Evolutionary conservation across 2,888 invertebrate species (phyloP), one percentile per base, ranked within the genome.

Genomic region (Drosophila infuscata): DNA sequence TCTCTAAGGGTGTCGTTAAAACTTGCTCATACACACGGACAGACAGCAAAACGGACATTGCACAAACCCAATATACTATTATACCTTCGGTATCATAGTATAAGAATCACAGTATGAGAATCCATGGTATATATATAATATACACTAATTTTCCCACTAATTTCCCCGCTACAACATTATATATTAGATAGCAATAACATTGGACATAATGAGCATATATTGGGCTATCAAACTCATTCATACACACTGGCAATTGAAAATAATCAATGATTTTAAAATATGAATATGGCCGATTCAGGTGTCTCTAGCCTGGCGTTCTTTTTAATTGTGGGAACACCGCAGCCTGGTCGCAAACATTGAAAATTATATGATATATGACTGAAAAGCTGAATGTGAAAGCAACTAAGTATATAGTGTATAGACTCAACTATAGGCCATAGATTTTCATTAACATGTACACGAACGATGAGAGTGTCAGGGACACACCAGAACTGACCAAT

Each of bases 281-380:
- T 81, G 75, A 60, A 60, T 58, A 60, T 54, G 52, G 56, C 73
- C 74, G 70, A 81, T 20, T 29, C 15, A 17, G 17, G 41, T 20
- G 33, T 17, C n/a, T 9, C 4, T 17, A 17, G 4, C 2, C 57
- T 52, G 57, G 68, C 49, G 60, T 76, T 57, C 54, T 20, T 66
- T 71, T 82, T 89, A 91, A 91, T 91, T 90, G 91, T 91, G 91
- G 82, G 91, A 91, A 91, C 66, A 84, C 68, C 32, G 58, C 76
- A 76, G 73, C 63, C 15, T 57, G 68, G 59, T 68, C 36, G 56
- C 52, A 54, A 61, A 64, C 72, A 73, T 65, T 74, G 54, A 57
- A 77, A 65, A 58, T 70, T 36, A 29, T 33, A 61, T 71, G 25
- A 32, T 29, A 67, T 59, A 62, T 74, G 71, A 64, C 51, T 70